phyloP scores from a whole-genome alignment of 2,797 vertebrate genomes.

The Enteromius trimaculatus region DNA sequence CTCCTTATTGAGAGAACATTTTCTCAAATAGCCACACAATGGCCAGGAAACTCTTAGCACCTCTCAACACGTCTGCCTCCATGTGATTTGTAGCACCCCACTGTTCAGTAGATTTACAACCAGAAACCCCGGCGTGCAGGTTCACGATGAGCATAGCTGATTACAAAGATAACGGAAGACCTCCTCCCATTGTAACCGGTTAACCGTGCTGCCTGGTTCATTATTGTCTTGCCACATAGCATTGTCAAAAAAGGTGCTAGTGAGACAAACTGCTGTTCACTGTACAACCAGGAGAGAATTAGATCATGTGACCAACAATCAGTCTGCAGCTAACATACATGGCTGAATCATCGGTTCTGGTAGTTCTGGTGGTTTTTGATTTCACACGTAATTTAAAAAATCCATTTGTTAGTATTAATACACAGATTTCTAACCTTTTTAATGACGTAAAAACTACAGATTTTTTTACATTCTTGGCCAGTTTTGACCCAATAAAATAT shows the following conservation, averaged over 20 bases:
- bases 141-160: conserved; percentile 73
- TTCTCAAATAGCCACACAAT: conserved; percentile 71
- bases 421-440: background rate
- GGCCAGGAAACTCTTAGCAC: conserved; percentile 73
- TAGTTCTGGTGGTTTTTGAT: background rate
- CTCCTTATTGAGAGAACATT: conserved; percentile 54
- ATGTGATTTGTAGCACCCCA: conserved; percentile 62
- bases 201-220: conserved; percentile 39
- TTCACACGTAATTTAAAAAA: background rate
- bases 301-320: background rate
- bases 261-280: conserved; percentile 45
- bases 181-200: conserved; percentile 27
- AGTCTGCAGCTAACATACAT: background rate
- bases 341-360: background rate
- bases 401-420: background rate
- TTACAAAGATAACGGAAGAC: conserved; percentile 71
- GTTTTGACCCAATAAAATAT: background rate
- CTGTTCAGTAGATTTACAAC: conserved; percentile 76
- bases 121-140: conserved; percentile 70
- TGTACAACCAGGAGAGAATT: conserved; percentile 5
- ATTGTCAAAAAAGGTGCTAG: conserved; percentile 38
- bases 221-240: conserved; percentile 41
- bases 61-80: conserved; percentile 69
- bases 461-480: background rate
- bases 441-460: background rate